Base-by-base conservation (phyloP, 2,888 invertebrate species). In the Stenodera caucasica region DNA sequence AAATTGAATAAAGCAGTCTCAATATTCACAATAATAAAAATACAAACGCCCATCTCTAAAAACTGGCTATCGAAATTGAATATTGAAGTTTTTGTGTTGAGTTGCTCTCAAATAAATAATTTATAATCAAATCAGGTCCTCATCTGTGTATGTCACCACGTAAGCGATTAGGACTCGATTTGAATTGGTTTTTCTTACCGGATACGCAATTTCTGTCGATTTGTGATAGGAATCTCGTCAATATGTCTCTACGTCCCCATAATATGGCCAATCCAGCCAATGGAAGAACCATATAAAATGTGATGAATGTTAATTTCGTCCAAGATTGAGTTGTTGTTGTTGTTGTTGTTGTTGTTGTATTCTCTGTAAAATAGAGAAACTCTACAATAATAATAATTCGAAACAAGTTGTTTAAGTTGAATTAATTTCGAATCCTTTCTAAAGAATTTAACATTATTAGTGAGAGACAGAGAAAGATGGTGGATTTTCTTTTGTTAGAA, bases 271-370 rank as follows among this genome's bases (percentile, higher is more conserved):
- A 79, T 30, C 86, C 77, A 7, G 85, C 84, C 45, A 85, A 81
- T 64, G 86, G 86, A 65, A 86, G 81, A 64, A 86, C 77, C 74
- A 85, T 81, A 71, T 85, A 83, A 66, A 85, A 79, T 67, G 84
- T 82, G 40, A 63, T 50, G 35, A 63, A 40, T 30, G 66, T 62
- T 56, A 68, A 64, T 62, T 60, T 63, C 49, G 55, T 65, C 60
- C 65, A 58, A 14, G 51, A 51, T 49, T 66, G 60, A 45, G 49
- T 35, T 45, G 59, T 62, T 1, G 9, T 45, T 9, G 45, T 21
- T 21, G 33, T 53, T 23, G 32, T 64, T 58, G 18, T 50, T 26
- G 26, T 45, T 55, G 61, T 55, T 15, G 64, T 62, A 60, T 66
- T 65, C 55, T 61, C 70, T 70, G 60, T 9, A 67, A 67, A 40